Percentiles rank a stretch among this genome's conserved stretches.
phyloP scores from a whole-genome alignment of 2,888 invertebrate species.

The Pammene aurita region DNA sequence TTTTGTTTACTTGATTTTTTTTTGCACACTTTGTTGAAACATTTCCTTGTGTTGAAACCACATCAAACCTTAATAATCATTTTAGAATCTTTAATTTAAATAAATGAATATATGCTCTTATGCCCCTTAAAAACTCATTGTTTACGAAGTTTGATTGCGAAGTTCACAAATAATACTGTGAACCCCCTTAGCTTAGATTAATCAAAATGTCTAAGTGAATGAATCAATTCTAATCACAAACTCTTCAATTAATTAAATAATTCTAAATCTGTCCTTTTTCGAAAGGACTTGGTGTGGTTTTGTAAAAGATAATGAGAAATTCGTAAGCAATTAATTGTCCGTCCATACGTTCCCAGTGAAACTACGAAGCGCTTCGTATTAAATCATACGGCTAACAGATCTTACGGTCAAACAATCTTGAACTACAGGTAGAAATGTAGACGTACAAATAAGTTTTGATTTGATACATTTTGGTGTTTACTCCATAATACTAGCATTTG shows the following conservation, averaged over 20 bases:
- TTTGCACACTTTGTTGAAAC: slow-evolving; percentile 19
- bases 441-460: background rate
- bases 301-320: background rate
- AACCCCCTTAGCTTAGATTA: too few species aligned
- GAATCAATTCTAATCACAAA: too few species aligned
- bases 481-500: too few species aligned
- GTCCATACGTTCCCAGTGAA: slow-evolving; percentile 54
- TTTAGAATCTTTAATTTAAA: background rate
- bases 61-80: background rate
- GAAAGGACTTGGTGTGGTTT: slow-evolving; percentile 28
- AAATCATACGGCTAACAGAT: slow-evolving; percentile 1
- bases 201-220: too few species aligned
- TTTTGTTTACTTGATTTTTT: slow-evolving; percentile 1
- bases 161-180: too few species aligned
- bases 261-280: too few species aligned
- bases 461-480: too few species aligned
- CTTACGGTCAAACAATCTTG: background rate
- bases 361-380: slow-evolving; percentile 26
- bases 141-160: too few species aligned
- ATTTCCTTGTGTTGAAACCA: slow-evolving; percentile 18
- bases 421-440: background rate
- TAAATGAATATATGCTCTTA: too few species aligned
- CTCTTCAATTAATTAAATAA: too few species aligned
- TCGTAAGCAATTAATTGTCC: slow-evolving; percentile 56
- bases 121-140: too few species aligned